Evolutionary conservation across 2,888 invertebrate species (phyloP).

Genomic region (Phengaris alcon): DNA sequence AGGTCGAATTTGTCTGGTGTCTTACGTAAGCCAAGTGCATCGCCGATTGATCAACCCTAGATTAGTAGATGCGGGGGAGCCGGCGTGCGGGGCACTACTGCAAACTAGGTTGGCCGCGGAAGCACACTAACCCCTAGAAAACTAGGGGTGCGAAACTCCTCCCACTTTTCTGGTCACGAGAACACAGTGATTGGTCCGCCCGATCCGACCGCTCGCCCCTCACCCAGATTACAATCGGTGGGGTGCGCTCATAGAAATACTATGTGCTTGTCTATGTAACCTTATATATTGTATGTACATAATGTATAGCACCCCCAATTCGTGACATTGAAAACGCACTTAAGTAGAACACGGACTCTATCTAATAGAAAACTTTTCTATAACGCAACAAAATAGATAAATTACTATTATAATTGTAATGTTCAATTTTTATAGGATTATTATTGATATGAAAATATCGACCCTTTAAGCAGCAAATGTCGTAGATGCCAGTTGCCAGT

Average conservation of each 20-base stretch:
- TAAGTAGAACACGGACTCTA: slow-evolving; percentile 13
- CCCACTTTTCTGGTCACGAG: slow-evolving; percentile 79
- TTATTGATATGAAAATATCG: background rate
- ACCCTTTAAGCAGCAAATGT: no score
- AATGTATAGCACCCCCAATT: slow-evolving; percentile 61
- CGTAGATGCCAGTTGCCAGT: no score
- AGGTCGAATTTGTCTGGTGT: slow-evolving; percentile 51
- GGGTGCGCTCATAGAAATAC: slow-evolving; percentile 78
- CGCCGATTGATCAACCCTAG: slow-evolving; percentile 77
- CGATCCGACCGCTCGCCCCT: slow-evolving; percentile 71
- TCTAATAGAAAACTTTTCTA: slow-evolving; percentile 7
- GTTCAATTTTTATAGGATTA: background rate
- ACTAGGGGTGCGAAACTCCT: slow-evolving; percentile 80
- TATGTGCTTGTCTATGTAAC: slow-evolving; percentile 67
- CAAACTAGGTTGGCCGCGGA: slow-evolving; percentile 79
- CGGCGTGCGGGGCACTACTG: slow-evolving; percentile 59
- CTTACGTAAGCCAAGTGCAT: slow-evolving; percentile 63
- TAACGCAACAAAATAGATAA: background rate
- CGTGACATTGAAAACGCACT: slow-evolving; percentile 67
- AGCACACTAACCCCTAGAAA: slow-evolving; percentile 80
- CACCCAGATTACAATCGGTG: slow-evolving; percentile 78
- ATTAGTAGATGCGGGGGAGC: slow-evolving; percentile 66
- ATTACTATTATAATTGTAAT: background rate
- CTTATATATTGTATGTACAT: slow-evolving; percentile 60
- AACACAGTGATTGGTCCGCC: slow-evolving; percentile 76